These are phyloP conservation scores for Panagrolaimus sp. DNA, from an alignment of 1,140 invertebrate species.

Conservation along the genomic window DNA sequence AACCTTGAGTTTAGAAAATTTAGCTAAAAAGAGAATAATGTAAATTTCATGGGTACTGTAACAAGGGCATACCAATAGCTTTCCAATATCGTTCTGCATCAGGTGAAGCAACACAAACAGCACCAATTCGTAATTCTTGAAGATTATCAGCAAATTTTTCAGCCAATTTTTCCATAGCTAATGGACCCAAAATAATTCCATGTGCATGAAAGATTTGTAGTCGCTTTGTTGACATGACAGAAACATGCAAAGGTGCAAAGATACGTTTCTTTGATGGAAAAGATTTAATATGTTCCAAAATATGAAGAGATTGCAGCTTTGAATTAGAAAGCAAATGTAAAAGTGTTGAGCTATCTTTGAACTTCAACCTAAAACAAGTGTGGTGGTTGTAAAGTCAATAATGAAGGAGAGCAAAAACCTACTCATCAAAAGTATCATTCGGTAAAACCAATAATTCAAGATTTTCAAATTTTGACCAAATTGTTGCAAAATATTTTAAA, in stretches of 20 bases:
- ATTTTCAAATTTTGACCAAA: too few relatives aligned
- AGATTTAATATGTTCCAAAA: too few relatives aligned
- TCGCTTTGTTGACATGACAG: not conserved
- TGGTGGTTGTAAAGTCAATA: too few relatives aligned
- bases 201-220: not conserved
- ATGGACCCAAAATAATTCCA: not conserved
- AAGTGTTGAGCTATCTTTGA: too few relatives aligned
- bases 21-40: not conserved
- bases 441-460: too few relatives aligned
- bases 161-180: not conserved
- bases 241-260: not conserved
- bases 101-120: slow-evolving; percentile 1
- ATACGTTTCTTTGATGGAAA: not conserved
- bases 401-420: too few relatives aligned
- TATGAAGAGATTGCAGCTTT: too few relatives aligned
- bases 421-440: too few relatives aligned
- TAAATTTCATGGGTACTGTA: not conserved
- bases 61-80: not conserved
- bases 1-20: not conserved
- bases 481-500: too few relatives aligned
- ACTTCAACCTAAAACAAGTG: too few relatives aligned
- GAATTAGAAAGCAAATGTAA: too few relatives aligned
- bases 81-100: not conserved
- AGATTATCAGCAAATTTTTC: not conserved
- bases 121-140: not conserved